These are phyloP conservation scores for Catharus minimus DNA, from an alignment of 2,113 vertebrate genomes.

Conservation along the genomic window DNA sequence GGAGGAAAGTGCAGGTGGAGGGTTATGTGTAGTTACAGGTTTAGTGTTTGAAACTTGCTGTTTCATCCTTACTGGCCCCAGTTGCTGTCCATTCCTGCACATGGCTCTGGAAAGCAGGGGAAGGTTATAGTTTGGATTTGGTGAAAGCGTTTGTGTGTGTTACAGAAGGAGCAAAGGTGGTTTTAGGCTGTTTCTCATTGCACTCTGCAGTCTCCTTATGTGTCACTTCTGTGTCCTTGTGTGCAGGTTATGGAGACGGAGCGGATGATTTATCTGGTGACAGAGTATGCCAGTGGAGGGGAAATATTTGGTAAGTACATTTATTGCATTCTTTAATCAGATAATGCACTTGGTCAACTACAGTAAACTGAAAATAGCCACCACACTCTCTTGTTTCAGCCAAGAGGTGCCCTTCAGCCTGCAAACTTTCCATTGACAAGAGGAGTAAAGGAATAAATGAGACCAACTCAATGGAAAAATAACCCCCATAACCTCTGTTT, in stretches of 20 bases:
- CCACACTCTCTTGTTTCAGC: not conserved
- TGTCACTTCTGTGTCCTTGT: slow-evolving; percentile 62
- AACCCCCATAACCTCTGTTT: not conserved
- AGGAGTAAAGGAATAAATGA: not conserved
- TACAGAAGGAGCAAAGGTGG: not conserved
- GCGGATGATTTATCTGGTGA: slow-evolving; percentile 97
- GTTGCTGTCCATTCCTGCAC: not conserved
- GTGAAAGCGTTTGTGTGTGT: not conserved
- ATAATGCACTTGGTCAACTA: slow-evolving; percentile 9
- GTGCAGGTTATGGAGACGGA: slow-evolving; percentile 98
- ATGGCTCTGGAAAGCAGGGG: rapidly evolving
- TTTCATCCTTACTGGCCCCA: not conserved
- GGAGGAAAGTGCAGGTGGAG: not conserved
- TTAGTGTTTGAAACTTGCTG: rapidly evolving
- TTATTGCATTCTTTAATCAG: slow-evolving; percentile 62
- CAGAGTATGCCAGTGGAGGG: slow-evolving; percentile 97
- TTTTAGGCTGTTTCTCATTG: not conserved
- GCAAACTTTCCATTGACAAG: not conserved
- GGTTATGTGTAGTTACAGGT: not conserved
- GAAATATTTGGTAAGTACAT: slow-evolving; percentile 95
- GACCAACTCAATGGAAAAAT: not conserved
- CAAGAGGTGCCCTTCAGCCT: slow-evolving; percentile 18
- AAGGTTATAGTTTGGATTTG: not conserved
- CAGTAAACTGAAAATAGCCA: slow-evolving; percentile 38
- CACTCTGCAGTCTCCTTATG: slow-evolving; percentile 22